Percentiles rank a stretch among this genome's conserved stretches.
Conservation (phyloP, 2,113 vertebrate species). For the Eira barbara region DNA sequence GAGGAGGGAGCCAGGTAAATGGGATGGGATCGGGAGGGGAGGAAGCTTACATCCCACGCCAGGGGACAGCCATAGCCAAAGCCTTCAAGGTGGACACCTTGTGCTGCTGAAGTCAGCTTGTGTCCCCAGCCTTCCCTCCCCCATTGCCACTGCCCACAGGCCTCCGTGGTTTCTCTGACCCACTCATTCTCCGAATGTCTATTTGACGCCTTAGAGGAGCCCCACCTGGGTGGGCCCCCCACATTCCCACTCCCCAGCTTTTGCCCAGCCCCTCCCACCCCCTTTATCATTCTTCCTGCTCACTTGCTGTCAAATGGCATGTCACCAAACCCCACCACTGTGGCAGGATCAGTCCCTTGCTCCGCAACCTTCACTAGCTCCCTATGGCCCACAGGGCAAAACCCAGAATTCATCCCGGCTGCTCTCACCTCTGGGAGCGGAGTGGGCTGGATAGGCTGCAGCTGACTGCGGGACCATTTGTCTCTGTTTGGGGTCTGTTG, state of each 20-base stretch:
- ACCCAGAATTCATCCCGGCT: background rate
- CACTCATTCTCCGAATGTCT: background rate
- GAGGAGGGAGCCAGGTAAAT: background rate
- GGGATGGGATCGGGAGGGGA: too few relatives aligned
- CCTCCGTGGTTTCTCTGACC: background rate
- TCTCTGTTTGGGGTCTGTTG: background rate
- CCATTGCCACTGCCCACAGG: background rate
- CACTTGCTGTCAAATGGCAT: background rate
- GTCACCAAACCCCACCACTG: background rate
- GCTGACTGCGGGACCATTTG: accelerated
- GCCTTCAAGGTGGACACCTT: background rate
- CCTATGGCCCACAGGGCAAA: background rate
- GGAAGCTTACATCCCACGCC: background rate
- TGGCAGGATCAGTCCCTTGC: background rate
- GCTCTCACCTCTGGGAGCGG: background rate
- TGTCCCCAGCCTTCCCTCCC: background rate
- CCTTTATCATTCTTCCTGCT: background rate
- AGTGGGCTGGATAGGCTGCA: too few relatives aligned
- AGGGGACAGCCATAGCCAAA: background rate
- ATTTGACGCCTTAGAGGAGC: background rate
- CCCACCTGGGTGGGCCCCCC: background rate
- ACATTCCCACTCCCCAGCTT: too few relatives aligned
- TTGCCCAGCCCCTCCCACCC: background rate
- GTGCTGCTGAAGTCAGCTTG: background rate
- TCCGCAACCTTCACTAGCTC: background rate